Base-by-base conservation (phyloP, 2,113 vertebrate species). In the Gambusia holbrooki region DNA sequence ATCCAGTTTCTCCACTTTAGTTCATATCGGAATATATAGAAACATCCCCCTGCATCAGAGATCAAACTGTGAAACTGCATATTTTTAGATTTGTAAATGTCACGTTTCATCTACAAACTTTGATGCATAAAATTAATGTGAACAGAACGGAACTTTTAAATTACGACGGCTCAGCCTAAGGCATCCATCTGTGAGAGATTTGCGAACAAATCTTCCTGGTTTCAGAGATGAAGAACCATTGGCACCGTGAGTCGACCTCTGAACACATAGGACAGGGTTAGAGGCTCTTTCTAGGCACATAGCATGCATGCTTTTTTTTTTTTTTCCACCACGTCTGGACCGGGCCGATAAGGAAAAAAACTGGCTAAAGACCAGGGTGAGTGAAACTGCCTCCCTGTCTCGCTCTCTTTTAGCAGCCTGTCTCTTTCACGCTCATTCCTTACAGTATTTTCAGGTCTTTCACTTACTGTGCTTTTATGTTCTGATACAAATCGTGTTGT, bases 261-360 rank as follows among this genome's bases (percentile, higher is more conserved):
- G 79, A 68, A 86, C 84, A 84, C 84, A 88, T 76, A 87, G 77
- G 78, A 86, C 12, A 7, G 66, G 84, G 86, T 87, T 82, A 88
- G 83, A 42, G 80, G 77, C 54, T 86, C 77, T 87, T 84, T 82
- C 58, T 73, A 84, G 66, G 77, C 76, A 3, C 73, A 79, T 80
- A 72, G 84, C 86, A 88, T 35, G 63, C 30, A 28, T 45, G 65
- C 13, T 65, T 83, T 86, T 81, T 83, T 73, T 62, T 87, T 84
- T 83, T 29, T 72, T 37, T 37, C 10, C 69, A 25, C 66, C 74
- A 83, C 75, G 85, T 89, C 93, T 93, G 93, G 84, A 66, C 74
- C 6, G 62, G 66, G 22, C 87, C 85, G 93, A 93, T 93, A 93
- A 93, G 89, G 73, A 88, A 77, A 86, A 84, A 80, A 73, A 74